These are phyloP conservation scores for Callaeas wilsoni DNA, from an alignment of 2,113 vertebrate species.

Conservation along the genomic window DNA sequence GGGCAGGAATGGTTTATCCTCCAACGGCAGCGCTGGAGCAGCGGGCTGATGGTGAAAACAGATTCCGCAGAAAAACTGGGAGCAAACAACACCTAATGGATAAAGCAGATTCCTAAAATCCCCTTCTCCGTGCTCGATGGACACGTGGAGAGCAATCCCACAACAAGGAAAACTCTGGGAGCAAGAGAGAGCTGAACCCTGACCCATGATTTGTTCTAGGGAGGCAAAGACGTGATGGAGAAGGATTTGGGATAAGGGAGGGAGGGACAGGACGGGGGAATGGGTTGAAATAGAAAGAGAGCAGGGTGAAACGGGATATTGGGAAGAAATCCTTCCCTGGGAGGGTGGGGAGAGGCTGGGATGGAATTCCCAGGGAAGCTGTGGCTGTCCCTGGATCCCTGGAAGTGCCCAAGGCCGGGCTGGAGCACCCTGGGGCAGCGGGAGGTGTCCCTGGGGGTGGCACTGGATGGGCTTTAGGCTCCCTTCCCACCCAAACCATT, in stretches of 20 bases:
- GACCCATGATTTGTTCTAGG: accelerated
- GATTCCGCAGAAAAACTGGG: not conserved
- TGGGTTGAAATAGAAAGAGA: not conserved
- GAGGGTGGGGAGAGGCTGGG: not conserved
- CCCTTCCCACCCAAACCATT: not conserved
- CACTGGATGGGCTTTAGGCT: not conserved
- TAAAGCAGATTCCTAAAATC: not conserved
- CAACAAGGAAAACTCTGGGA: not conserved
- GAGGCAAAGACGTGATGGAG: not conserved
- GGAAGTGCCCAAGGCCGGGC: not conserved
- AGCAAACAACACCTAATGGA: not conserved
- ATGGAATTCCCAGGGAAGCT: not conserved
- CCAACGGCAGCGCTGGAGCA: not conserved
- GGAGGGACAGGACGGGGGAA: not conserved
- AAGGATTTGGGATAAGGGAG: not conserved
- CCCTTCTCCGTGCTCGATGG: not conserved
- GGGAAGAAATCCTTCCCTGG: not conserved
- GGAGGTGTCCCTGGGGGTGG: not conserved
- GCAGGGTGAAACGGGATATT: not conserved
- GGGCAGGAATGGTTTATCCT: not conserved
- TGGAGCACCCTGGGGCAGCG: not conserved
- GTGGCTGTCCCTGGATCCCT: not conserved
- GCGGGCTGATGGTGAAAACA: conserved; percentile 3
- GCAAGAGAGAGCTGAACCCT: accelerated
- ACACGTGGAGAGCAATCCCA: not conserved